Evolutionary conservation across 2,113 vertebrate genomes (phyloP).

Genomic region (Crotalus horridus): DNA sequence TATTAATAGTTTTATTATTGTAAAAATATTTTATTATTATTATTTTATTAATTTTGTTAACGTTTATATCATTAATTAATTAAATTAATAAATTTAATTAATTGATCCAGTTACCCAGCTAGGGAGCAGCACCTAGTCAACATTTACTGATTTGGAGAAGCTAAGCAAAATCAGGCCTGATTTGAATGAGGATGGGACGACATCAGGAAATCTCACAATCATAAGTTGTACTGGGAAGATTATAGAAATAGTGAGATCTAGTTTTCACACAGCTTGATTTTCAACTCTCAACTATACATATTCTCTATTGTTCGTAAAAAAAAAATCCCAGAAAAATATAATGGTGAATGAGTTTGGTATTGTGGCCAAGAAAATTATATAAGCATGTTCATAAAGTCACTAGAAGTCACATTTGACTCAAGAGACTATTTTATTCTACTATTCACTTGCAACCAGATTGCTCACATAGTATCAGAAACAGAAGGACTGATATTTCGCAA

Average conservation of each 20-base stretch:
- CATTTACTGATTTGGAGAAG: background rate
- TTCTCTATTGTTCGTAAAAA: background rate
- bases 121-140: background rate
- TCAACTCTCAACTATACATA: background rate
- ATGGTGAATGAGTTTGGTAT: background rate
- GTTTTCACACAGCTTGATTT: background rate
- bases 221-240: background rate
- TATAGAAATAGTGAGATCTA: background rate
- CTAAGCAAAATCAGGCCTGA: background rate
- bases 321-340: background rate
- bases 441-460: background rate
- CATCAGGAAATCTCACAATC: background rate
- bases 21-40: background rate
- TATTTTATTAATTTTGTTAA: background rate
- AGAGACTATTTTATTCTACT: background rate
- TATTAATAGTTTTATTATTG: conserved; percentile 18
- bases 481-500: background rate
- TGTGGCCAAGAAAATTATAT: background rate
- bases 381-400: background rate
- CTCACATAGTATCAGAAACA: background rate
- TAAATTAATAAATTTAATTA: background rate
- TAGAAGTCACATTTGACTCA: background rate
- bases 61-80: background rate
- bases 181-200: background rate
- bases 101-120: background rate